phyloP scores from a whole-genome alignment of 1,140 invertebrate species.

The Camponotus pennsylvanicus region DNA sequence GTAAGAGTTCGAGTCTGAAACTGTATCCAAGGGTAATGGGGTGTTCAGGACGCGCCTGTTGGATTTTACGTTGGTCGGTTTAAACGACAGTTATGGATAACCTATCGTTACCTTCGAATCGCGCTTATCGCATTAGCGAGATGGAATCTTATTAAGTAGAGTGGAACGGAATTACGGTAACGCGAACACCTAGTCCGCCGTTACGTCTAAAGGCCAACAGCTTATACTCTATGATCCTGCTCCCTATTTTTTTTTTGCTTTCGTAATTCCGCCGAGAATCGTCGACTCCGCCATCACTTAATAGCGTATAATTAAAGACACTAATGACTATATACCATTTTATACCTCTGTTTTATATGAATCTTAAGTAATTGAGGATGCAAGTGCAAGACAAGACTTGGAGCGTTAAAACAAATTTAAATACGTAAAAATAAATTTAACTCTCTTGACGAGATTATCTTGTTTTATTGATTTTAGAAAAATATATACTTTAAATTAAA shows the following conservation, averaged over 20 bases:
- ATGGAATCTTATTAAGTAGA: slow-evolving; percentile 58
- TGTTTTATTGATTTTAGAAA: no score
- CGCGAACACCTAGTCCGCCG: slow-evolving; percentile 45
- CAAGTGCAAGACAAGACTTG: neutral
- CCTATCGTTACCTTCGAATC: slow-evolving; percentile 47
- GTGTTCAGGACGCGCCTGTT: neutral
- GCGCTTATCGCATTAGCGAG: slow-evolving; percentile 56
- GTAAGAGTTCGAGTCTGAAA: neutral
- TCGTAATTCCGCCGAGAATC: neutral
- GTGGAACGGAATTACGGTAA: slow-evolving; percentile 72
- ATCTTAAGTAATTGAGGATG: neutral
- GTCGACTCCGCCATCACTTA: neutral
- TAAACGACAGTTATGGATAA: slow-evolving; percentile 40
- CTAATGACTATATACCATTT: neutral
- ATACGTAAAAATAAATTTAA: no score
- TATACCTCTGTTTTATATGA: neutral
- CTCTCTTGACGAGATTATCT: no score
- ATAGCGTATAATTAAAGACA: neutral
- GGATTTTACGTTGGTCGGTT: neutral
- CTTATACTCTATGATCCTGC: neutral
- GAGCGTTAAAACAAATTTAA: no score
- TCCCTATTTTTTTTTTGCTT: neutral
- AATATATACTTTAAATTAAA: no score
- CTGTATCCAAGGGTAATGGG: neutral
- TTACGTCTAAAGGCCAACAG: slow-evolving; percentile 27